Percentiles rank a stretch among this genome's conserved stretches.
Evolutionary conservation across 2,113 vertebrate genomes (phyloP).

Genomic region (Xiphophorus couchianus): DNA sequence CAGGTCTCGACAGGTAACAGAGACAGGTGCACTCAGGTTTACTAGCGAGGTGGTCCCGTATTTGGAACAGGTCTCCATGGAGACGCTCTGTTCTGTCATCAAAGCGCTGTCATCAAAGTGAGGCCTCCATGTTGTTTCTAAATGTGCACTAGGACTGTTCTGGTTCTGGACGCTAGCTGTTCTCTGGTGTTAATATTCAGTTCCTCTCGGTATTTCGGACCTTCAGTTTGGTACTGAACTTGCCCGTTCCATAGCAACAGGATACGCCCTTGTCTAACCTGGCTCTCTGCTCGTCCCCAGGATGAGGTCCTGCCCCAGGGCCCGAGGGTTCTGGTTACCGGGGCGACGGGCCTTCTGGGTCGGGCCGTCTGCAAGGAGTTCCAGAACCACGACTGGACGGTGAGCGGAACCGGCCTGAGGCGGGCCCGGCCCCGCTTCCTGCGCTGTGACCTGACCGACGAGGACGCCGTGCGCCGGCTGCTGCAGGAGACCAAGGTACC

Average conservation of each 20-base stretch:
- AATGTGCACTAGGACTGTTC: too few relatives aligned
- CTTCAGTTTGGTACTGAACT: too few relatives aligned
- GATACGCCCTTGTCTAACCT: too few relatives aligned
- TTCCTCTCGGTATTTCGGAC: too few relatives aligned
- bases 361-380: constrained; percentile 92
- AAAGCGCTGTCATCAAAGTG: too few relatives aligned
- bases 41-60: too few relatives aligned
- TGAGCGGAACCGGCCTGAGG: constrained; percentile 86
- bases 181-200: too few relatives aligned
- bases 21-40: background rate
- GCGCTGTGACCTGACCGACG: constrained; percentile 88
- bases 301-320: constrained; percentile 82
- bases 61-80: too few relatives aligned
- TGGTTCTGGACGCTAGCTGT: too few relatives aligned
- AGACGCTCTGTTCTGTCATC: too few relatives aligned
- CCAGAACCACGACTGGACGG: constrained; percentile 84
- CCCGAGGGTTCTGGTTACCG: constrained; percentile 87
- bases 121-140: too few relatives aligned
- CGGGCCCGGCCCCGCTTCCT: constrained; percentile 89
- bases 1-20: background rate
- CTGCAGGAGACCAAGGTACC: constrained; percentile 89
- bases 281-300: constrained; percentile 45
- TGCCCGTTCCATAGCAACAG: too few relatives aligned
- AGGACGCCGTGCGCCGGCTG: constrained; percentile 83
- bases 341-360: constrained; percentile 92